Evolutionary conservation across 23 tunicate genomes (phyloP).

Genomic region (Pegea sp.): DNA sequence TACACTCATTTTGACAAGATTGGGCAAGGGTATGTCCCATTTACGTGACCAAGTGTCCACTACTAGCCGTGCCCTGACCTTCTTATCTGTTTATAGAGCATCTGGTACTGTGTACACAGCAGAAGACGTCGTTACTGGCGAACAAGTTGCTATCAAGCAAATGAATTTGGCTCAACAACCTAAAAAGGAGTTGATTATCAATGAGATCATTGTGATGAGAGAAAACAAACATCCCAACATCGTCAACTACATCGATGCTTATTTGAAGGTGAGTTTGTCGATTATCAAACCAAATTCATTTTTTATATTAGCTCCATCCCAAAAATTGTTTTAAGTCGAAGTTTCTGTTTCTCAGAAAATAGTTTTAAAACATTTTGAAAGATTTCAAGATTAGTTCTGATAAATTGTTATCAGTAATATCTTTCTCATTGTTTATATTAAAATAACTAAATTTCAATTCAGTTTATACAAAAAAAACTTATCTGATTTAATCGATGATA

Average conservation of each 20-base stretch:
- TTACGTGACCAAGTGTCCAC: not conserved
- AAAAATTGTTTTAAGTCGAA: too few relatives aligned
- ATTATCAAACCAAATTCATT: too few relatives aligned
- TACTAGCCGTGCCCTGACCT: not conserved
- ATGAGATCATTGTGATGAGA: slow-evolving; percentile 96
- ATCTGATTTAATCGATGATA: too few relatives aligned
- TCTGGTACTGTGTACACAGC: slow-evolving; percentile 97
- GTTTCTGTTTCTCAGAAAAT: too few relatives aligned
- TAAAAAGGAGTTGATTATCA: slow-evolving; percentile 89
- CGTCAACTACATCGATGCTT: slow-evolving; percentile 86
- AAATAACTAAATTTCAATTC: too few relatives aligned
- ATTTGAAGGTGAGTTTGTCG: slow-evolving; percentile 55
- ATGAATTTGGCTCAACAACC: slow-evolving; percentile 94
- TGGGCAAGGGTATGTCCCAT: slow-evolving; percentile 68
- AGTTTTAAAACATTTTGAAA: too few relatives aligned
- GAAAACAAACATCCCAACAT: slow-evolving; percentile 91
- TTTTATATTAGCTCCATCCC: too few relatives aligned
- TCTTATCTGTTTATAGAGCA: slow-evolving; percentile 21
- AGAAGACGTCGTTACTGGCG: slow-evolving; percentile 75
- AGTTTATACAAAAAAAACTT: too few relatives aligned
- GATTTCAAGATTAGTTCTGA: too few relatives aligned
- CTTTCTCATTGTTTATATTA: too few relatives aligned
- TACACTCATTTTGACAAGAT: slow-evolving; percentile 77
- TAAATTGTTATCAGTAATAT: too few relatives aligned
- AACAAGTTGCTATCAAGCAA: slow-evolving; percentile 95